Base-by-base conservation (phyloP, 2,888 invertebrate genomes). In the Eretmocerus hayati region DNA sequence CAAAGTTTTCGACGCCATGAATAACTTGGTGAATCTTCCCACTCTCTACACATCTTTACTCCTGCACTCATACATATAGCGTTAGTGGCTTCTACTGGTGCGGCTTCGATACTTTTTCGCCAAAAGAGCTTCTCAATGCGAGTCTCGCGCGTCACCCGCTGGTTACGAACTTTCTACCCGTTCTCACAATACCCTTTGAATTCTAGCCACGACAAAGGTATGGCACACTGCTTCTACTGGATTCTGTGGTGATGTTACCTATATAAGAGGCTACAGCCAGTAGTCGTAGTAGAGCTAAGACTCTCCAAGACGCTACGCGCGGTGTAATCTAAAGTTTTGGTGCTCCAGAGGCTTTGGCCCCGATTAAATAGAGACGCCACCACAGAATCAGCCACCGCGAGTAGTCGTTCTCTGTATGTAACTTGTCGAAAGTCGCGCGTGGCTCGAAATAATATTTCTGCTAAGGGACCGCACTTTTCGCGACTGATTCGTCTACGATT, bases 171-270 rank as follows among this genome's bases (percentile, higher is more conserved):
- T 40, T 43, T 32, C 30, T 51, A 48, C 46, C 58, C n/a, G n/a
- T 52, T 62, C 61, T 59, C 60, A 61, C 62, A 62, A 64, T 61
- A 61, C 63, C 62, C 62, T 65, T 65, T 64, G 64, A 66, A 66
- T 64, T 61, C 58, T 56, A 56, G 53, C 56, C 57, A 54, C 62
- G 60, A 62, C 63, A 62, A 62, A 50, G 50, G 40, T 42, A 37
- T n/a, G n/a, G n/a, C n/a, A n/a, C n/a, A n/a, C n/a, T n/a, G n/a
- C n/a, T n/a, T n/a, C n/a, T n/a, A n/a, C n/a, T n/a, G n/a, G n/a
- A n/a, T n/a, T n/a, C n/a, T n/a, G n/a, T n/a, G n/a, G n/a, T n/a
- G n/a, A n/a, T n/a, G n/a, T n/a, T n/a, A n/a, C n/a, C n/a, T n/a
- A n/a, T n/a, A n/a, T n/a, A n/a, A n/a, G n/a, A n/a, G n/a, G n/a